Percentiles rank a stretch among this genome's conserved stretches.
phyloP scores from a whole-genome alignment of 2,113 vertebrate species.

The Pardalotus punctatus region DNA sequence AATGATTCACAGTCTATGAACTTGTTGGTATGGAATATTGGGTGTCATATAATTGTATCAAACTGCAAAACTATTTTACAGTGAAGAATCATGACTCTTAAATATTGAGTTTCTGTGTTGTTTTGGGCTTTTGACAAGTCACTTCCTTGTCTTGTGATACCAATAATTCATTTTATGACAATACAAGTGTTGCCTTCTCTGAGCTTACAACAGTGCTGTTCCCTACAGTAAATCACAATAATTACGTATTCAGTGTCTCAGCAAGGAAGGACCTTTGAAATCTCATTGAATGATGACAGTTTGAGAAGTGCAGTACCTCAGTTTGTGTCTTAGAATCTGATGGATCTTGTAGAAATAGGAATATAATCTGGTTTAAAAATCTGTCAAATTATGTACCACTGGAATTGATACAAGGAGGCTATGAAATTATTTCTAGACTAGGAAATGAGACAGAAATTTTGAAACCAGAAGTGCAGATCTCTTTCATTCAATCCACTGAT shows the following conservation, averaged over 20 bases:
- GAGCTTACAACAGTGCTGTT: background rate
- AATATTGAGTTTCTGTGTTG: background rate
- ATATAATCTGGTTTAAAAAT: background rate
- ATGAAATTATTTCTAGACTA: background rate
- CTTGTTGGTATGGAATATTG: background rate
- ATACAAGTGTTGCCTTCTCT: background rate
- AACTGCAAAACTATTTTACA: background rate
- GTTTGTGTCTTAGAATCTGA: background rate
- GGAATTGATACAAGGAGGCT: background rate
- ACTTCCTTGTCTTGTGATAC: background rate
- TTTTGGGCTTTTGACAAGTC: background rate
- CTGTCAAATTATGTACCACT: background rate
- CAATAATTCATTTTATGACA: background rate
- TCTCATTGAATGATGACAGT: background rate
- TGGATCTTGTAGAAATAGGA: background rate
- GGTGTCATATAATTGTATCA: fast-evolving
- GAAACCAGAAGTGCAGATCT: background rate
- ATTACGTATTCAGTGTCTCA: background rate
- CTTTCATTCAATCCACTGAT: background rate
- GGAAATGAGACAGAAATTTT: background rate
- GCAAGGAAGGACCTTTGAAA: background rate
- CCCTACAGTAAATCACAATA: background rate
- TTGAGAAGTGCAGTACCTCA: background rate
- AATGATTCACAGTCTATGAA: background rate
- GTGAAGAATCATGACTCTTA: background rate